Evolutionary conservation across 1,140 invertebrate genomes (phyloP).

Genomic region (Episyrphus balteatus): DNA sequence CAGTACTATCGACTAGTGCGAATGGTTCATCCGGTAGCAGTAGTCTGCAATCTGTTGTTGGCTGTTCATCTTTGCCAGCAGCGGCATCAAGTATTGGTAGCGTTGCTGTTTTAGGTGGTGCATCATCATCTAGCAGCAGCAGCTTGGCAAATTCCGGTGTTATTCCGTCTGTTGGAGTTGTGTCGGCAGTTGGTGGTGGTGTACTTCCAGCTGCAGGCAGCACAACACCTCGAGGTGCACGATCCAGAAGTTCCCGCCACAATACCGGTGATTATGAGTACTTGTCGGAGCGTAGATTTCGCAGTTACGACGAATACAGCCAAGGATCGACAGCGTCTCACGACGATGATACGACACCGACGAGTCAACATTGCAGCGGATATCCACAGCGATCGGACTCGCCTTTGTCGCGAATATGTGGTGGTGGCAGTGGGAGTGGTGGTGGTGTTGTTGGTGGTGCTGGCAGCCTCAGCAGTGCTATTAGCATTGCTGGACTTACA

Average conservation of each 20-base stretch:
- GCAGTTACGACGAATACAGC: slow-evolving; percentile 52
- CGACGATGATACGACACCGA: slow-evolving; percentile 41
- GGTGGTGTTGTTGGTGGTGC: slow-evolving; percentile 15
- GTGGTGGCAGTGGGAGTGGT: background rate
- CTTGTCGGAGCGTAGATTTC: slow-evolving; percentile 37
- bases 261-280: slow-evolving; percentile 27
- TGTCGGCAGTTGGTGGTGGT: slow-evolving; percentile 21
- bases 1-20: too few species aligned
- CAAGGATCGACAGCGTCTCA: slow-evolving; percentile 51
- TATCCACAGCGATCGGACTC: slow-evolving; percentile 32
- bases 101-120: slow-evolving; percentile 4
- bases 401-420: slow-evolving; percentile 22
- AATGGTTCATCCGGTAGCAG: too few species aligned
- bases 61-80: slow-evolving; percentile 13
- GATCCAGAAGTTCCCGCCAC: slow-evolving; percentile 29
- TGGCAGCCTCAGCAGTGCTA: slow-evolving; percentile 2
- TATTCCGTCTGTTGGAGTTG: slow-evolving; percentile 29
- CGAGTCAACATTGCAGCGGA: slow-evolving; percentile 13
- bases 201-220: slow-evolving; percentile 20
- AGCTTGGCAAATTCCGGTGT: slow-evolving; percentile 11
- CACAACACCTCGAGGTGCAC: slow-evolving; percentile 33
- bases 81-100: slow-evolving; percentile 6
- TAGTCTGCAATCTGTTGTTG: too few species aligned
- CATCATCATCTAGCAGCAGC: slow-evolving; percentile 10
- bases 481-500: background rate